Percentiles rank a stretch among this genome's conserved stretches.
Conservation (phyloP, 1,140 invertebrate species). For the Philotrypesis tridentata region DNA sequence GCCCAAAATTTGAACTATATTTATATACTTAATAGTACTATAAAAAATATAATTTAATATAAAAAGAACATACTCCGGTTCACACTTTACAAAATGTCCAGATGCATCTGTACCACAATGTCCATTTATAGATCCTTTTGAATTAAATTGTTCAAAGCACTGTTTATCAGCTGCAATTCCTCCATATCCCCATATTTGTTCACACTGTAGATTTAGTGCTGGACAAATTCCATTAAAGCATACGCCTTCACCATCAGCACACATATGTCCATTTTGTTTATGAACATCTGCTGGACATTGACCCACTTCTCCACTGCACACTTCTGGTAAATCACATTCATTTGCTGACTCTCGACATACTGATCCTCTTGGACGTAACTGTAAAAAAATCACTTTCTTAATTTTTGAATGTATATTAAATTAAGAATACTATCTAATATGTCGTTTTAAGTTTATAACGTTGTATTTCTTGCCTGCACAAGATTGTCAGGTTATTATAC, state of each 20-base stretch:
- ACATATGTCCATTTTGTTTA: constrained; percentile 92
- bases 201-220: constrained; percentile 89
- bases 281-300: constrained; percentile 91
- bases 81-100: constrained; percentile 90
- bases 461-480: too few species aligned
- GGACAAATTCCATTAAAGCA: constrained; percentile 95
- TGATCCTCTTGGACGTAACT: constrained; percentile 85
- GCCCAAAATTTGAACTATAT: too few species aligned
- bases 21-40: too few species aligned
- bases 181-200: constrained; percentile 92
- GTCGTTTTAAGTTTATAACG: too few species aligned
- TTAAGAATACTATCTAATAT: too few species aligned
- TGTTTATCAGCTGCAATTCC: constrained; percentile 84
- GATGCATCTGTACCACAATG: constrained; percentile 90
- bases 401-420: too few species aligned
- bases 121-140: constrained; percentile 92
- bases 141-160: constrained; percentile 95
- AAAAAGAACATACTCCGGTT: constrained; percentile 82
- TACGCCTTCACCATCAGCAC: constrained; percentile 82
- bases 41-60: not conserved
- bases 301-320: constrained; percentile 89
- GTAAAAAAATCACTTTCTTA: too few species aligned
- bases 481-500: too few species aligned
- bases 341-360: constrained; percentile 88
- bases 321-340: constrained; percentile 96